phyloP scores from a whole-genome alignment of 1,140 invertebrate species.

The Lutraria rhynchaena region DNA sequence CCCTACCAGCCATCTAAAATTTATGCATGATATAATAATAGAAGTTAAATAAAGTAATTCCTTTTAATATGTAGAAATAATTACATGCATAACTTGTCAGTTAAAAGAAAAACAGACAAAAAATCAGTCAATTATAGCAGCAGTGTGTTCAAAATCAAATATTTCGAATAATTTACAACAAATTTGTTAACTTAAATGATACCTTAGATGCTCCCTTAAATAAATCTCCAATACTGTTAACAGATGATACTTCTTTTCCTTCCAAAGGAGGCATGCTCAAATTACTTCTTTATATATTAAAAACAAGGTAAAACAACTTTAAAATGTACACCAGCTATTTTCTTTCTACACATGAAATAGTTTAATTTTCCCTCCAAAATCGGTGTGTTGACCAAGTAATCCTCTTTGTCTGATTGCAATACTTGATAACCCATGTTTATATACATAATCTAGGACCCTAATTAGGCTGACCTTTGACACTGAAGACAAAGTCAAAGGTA shows the following conservation, averaged over 20 bases:
- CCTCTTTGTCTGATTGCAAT: slow-evolving; percentile 6
- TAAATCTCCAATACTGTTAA: slow-evolving; percentile 34
- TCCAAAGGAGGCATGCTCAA: slow-evolving; percentile 52
- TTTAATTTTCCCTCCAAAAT: slow-evolving; percentile 27
- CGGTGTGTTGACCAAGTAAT: background rate
- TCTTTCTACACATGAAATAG: background rate
- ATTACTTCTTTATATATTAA: background rate
- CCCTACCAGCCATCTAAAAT: slow-evolving; percentile 66
- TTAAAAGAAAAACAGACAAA: slow-evolving; percentile 3
- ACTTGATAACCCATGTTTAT: background rate
- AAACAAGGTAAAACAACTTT: background rate
- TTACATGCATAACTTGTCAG: background rate
- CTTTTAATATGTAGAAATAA: background rate
- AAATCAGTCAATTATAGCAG: too few relatives aligned
- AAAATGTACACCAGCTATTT: background rate
- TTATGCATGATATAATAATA: too few relatives aligned
- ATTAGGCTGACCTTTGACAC: slow-evolving; percentile 21
- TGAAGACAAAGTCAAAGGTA: background rate
- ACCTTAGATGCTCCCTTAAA: slow-evolving; percentile 42
- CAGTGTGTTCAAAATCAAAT: too few relatives aligned
- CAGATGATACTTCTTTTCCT: background rate
- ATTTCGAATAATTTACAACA: too few relatives aligned
- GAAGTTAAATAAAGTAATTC: too few relatives aligned
- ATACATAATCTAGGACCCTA: background rate
- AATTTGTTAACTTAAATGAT: slow-evolving; percentile 9